These are phyloP conservation scores for Ichneumoninae sp. DNA, from an alignment of 2,888 invertebrate species.

Conservation along the genomic window DNA sequence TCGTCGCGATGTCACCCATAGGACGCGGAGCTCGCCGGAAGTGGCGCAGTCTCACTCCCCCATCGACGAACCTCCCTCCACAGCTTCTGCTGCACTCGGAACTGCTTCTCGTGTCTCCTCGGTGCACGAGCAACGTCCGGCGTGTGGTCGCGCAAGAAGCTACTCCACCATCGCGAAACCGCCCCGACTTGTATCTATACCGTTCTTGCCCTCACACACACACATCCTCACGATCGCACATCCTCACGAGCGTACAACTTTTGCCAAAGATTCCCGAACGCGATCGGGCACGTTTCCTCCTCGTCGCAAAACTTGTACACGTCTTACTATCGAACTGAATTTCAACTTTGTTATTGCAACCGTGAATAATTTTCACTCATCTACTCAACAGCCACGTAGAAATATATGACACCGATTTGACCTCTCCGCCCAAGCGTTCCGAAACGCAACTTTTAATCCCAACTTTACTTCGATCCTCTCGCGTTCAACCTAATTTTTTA, in stretches of 20 bases:
- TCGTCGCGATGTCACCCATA: conserved; percentile 66
- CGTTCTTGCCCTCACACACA: conserved; percentile 21
- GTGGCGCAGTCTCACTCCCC: conserved; percentile 53
- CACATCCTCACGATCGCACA: conserved; percentile 6
- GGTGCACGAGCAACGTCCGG: conserved; percentile 56
- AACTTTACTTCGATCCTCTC: neutral
- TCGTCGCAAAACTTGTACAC: conserved; percentile 61
- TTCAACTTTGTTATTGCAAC: conserved; percentile 42
- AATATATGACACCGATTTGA: neutral
- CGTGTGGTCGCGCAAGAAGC: conserved; percentile 34
- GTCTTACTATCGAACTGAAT: conserved; percentile 53
- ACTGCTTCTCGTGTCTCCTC: conserved; percentile 40
- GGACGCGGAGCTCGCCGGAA: conserved; percentile 59
- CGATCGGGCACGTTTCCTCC: conserved; percentile 59
- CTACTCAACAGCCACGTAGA: neutral
- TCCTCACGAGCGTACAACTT: conserved; percentile 52
- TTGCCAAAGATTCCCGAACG: conserved; percentile 57
- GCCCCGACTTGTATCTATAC: conserved; percentile 30
- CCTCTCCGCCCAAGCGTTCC: neutral
- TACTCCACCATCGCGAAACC: conserved; percentile 27
- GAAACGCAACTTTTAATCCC: neutral
- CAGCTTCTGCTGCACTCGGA: conserved; percentile 54
- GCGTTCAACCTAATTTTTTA: neutral
- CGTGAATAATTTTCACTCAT: conserved; percentile 50
- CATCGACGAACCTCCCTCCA: conserved; percentile 10